A percentile compares a stretch with the other conserved stretches of the same genome.
These are phyloP conservation scores for Drosophila ercepeae DNA, from an alignment of 1,140 invertebrate genomes.

Conservation along the genomic window DNA sequence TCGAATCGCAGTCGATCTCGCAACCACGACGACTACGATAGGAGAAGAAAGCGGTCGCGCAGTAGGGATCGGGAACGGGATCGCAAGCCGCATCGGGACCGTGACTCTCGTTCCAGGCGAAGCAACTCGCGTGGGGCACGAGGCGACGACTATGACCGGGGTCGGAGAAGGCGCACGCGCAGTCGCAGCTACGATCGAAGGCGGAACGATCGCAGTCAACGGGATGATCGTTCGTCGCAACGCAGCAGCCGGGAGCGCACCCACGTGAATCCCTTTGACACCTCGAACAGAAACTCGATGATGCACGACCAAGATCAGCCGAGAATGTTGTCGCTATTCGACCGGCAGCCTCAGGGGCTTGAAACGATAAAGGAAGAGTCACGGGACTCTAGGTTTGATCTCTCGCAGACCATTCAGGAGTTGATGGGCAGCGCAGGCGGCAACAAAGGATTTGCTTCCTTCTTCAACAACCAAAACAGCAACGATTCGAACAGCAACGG, in stretches of 20 bases:
- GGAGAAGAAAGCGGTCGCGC: slow-evolving; percentile 61
- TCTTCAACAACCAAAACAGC: slow-evolving; percentile 84
- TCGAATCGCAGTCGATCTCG: slow-evolving; percentile 84
- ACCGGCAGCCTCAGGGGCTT: slow-evolving; percentile 55
- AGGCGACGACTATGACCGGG: slow-evolving; percentile 51
- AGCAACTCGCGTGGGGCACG: slow-evolving; percentile 53
- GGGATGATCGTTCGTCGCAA: slow-evolving; percentile 83
- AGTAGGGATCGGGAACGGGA: slow-evolving; percentile 83
- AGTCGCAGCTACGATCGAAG: slow-evolving; percentile 76
- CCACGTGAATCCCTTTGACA: slow-evolving; percentile 84
- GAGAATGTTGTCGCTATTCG: slow-evolving; percentile 52
- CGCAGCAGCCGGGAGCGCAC: slow-evolving; percentile 82
- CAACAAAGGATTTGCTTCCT: slow-evolving; percentile 84
- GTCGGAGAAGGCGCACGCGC: slow-evolving; percentile 54
- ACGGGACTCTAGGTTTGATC: slow-evolving; percentile 66
- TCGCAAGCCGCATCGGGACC: slow-evolving; percentile 57
- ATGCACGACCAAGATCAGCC: slow-evolving; percentile 48
- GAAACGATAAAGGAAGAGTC: slow-evolving; percentile 79
- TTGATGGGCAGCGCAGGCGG: slow-evolving; percentile 83
- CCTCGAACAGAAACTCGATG: slow-evolving; percentile 84
- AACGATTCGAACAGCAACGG: slow-evolving; percentile 82
- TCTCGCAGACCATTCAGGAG: slow-evolving; percentile 81
- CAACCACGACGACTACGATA: slow-evolving; percentile 79
- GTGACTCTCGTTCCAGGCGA: slow-evolving; percentile 64
- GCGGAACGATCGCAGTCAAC: slow-evolving; percentile 76